These are phyloP conservation scores for Nipponia nippon DNA, from an alignment of 2,113 vertebrate species.

Conservation along the genomic window DNA sequence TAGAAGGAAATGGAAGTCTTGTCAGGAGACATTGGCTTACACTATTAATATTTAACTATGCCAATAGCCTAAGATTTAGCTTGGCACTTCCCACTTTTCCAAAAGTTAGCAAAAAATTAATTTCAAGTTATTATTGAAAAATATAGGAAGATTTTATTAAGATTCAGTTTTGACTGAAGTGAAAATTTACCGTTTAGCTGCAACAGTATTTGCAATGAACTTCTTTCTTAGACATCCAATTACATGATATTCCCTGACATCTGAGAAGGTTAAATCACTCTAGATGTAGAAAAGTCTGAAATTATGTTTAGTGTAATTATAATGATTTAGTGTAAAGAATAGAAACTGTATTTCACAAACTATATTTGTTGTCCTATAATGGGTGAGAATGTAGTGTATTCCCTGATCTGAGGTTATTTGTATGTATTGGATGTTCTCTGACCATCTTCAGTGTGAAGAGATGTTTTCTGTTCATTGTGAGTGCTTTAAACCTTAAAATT, in stretches of 20 bases:
- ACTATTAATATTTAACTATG: not conserved
- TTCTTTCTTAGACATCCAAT: not conserved
- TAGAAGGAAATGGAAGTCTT: not conserved
- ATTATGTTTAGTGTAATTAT: not conserved
- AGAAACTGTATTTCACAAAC: not conserved
- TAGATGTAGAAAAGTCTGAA: not conserved
- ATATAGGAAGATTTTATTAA: not conserved
- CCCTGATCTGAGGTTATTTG: not conserved
- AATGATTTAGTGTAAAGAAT: not conserved
- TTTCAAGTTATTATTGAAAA: not conserved
- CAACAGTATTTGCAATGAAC: not conserved
- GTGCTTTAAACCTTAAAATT: not conserved
- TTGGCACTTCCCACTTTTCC: not conserved
- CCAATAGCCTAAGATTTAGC: not conserved
- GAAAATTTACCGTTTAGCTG: not conserved
- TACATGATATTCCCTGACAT: not conserved
- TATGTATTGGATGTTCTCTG: not conserved
- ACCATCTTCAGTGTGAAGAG: not conserved
- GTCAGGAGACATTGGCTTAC: not conserved
- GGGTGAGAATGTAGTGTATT: not conserved
- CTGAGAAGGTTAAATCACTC: not conserved
- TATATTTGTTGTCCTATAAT: not conserved
- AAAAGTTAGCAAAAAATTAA: not conserved
- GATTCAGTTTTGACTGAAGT: not conserved
- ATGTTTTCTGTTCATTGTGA: not conserved